Conservation (phyloP, 2,113 vertebrate species). For the Pangasianodon gigas region DNA sequence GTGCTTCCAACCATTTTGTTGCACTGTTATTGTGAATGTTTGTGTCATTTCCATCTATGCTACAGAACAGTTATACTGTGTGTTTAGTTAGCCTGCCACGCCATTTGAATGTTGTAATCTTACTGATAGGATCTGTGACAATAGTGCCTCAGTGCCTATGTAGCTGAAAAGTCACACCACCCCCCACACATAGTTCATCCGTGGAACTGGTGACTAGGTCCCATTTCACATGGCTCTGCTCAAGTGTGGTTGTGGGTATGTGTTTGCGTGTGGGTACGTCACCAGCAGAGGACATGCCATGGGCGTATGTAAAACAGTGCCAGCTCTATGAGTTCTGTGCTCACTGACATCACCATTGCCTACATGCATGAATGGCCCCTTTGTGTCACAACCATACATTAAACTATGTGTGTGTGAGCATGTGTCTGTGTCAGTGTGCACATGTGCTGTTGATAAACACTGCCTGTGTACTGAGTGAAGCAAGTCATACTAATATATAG, state of each 20-base stretch:
- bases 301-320: slow-evolving; percentile 59
- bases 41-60: neutral
- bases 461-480: slow-evolving; percentile 2
- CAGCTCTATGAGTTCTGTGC: slow-evolving; percentile 52
- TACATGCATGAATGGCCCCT: slow-evolving; percentile 35
- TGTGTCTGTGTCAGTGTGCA: neutral
- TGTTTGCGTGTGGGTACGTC: slow-evolving; percentile 51
- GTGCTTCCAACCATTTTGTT: neutral
- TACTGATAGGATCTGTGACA: slow-evolving; percentile 62
- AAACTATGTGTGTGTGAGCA: slow-evolving; percentile 17
- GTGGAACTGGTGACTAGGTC: neutral
- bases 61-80: slow-evolving; percentile 59
- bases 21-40: slow-evolving; percentile 13
- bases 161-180: neutral
- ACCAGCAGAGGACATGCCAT: slow-evolving; percentile 63
- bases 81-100: neutral
- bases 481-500: neutral
- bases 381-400: slow-evolving; percentile 15
- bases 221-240: slow-evolving; percentile 14
- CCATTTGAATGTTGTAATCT: slow-evolving; percentile 57
- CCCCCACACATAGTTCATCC: neutral
- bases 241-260: neutral
- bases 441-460: neutral
- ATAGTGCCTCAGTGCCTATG: slow-evolving; percentile 53
- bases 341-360: slow-evolving; percentile 61